phyloP scores from a whole-genome alignment of 30 jellyfish, hydroid and myxozoan genomes.

The Aurelia aurita region DNA sequence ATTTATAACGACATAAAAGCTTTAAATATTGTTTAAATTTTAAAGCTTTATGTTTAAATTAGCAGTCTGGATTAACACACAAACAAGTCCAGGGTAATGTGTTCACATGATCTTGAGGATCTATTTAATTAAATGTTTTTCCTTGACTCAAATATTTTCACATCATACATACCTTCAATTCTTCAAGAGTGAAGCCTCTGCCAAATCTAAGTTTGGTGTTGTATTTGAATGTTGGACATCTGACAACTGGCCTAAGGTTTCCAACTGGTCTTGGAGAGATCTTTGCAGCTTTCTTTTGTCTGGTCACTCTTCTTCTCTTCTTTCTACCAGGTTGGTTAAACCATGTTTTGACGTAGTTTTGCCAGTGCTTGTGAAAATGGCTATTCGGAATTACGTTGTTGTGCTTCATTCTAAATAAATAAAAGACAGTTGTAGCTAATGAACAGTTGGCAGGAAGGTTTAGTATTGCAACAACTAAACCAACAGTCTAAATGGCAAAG shows the following conservation, averaged over 20 bases:
- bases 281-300: slow-evolving; percentile 91
- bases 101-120: no score
- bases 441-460: no score
- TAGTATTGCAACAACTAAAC: no score
- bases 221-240: slow-evolving; percentile 99
- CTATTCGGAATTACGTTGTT: slow-evolving; percentile 93
- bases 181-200: slow-evolving; percentile 98
- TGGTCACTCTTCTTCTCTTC: slow-evolving; percentile 95
- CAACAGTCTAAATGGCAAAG: no score
- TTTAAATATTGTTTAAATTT: no score
- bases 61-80: no score
- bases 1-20: no score
- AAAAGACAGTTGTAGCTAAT: background rate
- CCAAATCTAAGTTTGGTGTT: slow-evolving; percentile 93
- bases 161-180: slow-evolving; percentile 58
- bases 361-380: slow-evolving; percentile 99
- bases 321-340: slow-evolving; percentile 97
- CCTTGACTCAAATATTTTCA: no score
- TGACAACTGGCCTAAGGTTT: slow-evolving; percentile 92
- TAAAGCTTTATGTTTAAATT: no score
- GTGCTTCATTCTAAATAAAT: slow-evolving; percentile 90
- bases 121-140: no score
- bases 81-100: no score
- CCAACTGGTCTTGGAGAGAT: slow-evolving; percentile 99
- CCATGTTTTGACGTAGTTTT: slow-evolving; percentile 94